Conservation (phyloP, 2,888 invertebrate genomes). For the Nemapogon koenigi region DNA sequence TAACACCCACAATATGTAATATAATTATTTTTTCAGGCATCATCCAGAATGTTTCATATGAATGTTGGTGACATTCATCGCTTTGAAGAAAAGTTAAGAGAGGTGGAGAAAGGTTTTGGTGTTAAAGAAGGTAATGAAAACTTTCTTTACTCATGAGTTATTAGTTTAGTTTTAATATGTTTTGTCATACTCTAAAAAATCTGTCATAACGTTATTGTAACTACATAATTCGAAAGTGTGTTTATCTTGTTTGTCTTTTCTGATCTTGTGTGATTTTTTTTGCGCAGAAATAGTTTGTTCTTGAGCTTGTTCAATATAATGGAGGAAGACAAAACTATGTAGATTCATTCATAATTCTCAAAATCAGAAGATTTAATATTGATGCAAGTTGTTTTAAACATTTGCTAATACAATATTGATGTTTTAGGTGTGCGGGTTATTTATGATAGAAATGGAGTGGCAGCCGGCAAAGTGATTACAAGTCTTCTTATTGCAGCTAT, state of each 20-base stretch:
- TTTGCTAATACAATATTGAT: slow-evolving; percentile 1
- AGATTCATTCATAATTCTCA: too few relatives aligned
- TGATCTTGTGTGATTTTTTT: too few relatives aligned
- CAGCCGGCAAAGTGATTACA: slow-evolving; percentile 73
- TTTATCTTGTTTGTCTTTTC: too few relatives aligned
- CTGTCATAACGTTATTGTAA: too few relatives aligned
- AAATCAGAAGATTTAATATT: background rate
- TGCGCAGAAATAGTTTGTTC: too few relatives aligned
- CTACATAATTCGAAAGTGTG: too few relatives aligned
- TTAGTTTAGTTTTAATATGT: too few relatives aligned
- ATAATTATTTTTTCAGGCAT: slow-evolving; percentile 37
- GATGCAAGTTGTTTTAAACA: slow-evolving; percentile 3
- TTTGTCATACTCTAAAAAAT: too few relatives aligned
- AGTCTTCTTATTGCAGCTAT: slow-evolving; percentile 72
- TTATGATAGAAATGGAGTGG: slow-evolving; percentile 81
- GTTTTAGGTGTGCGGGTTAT: slow-evolving; percentile 76
- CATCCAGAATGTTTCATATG: slow-evolving; percentile 79
- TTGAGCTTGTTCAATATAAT: too few relatives aligned
- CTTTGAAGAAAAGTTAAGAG: slow-evolving; percentile 90
- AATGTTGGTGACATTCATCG: slow-evolving; percentile 82
- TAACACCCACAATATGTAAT: too few relatives aligned
- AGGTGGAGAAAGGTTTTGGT: slow-evolving; percentile 81
- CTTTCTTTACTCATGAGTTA: too few relatives aligned
- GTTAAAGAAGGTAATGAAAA: slow-evolving; percentile 76
- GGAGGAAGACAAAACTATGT: too few relatives aligned